These are phyloP conservation scores for Ciconia boyciana DNA, from an alignment of 2,113 vertebrate genomes.

Conservation along the genomic window DNA sequence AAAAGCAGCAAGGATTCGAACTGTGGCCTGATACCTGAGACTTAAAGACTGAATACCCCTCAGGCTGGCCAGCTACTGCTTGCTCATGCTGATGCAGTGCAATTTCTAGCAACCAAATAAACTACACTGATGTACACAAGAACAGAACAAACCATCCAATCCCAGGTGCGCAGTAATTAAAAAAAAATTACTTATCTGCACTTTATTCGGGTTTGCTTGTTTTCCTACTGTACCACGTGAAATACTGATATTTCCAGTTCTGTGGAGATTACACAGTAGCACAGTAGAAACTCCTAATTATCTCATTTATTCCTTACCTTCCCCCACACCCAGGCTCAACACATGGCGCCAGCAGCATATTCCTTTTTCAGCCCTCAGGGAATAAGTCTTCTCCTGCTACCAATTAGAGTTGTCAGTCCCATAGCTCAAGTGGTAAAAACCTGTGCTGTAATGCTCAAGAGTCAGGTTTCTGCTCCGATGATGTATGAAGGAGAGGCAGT, in stretches of 20 bases:
- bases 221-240: neutral
- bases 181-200: neutral
- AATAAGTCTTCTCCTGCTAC: constrained; percentile 61
- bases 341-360: constrained; percentile 60
- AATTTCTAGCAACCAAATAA: neutral
- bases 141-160: neutral
- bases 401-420: constrained; percentile 61
- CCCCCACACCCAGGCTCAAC: constrained; percentile 53
- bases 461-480: constrained; percentile 55
- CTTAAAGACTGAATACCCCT: neutral
- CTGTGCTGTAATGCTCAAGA: constrained; percentile 50
- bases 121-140: neutral
- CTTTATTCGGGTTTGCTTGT: neutral
- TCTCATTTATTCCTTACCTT: constrained; percentile 51
- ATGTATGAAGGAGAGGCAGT: constrained; percentile 58
- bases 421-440: constrained; percentile 59
- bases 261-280: neutral
- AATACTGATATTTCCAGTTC: constrained; percentile 33
- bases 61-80: neutral
- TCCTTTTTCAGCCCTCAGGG: constrained; percentile 45
- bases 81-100: neutral
- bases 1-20: neutral
- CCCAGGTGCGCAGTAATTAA: neutral
- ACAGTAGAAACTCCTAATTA: constrained; percentile 50
- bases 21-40: neutral